phyloP scores from a whole-genome alignment of 2,888 invertebrate genomes.

The Synergus laeviventris region DNA sequence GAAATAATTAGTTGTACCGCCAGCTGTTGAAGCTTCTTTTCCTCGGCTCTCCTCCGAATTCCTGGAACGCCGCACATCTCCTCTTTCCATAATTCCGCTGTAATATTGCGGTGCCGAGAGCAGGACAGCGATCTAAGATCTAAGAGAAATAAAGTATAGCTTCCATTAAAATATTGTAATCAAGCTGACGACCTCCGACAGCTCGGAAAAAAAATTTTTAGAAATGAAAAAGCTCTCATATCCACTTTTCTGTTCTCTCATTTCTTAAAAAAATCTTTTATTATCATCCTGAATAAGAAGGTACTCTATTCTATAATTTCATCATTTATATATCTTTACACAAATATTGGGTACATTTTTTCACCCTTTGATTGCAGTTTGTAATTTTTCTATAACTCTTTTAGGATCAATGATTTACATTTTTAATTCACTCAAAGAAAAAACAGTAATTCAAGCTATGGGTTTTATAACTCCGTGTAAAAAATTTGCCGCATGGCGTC shows the following conservation, averaged over 20 bases:
- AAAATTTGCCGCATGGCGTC: no score
- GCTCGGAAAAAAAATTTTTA: not conserved
- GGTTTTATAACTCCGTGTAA: no score
- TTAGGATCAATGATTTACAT: no score
- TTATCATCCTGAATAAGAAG: not conserved
- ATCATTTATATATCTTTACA: not conserved
- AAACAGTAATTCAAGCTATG: no score
- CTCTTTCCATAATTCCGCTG: not conserved
- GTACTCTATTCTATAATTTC: not conserved
- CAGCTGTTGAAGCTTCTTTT: constrained; percentile 13
- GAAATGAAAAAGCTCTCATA: not conserved
- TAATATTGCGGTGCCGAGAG: constrained; percentile 8
- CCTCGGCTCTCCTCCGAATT: not conserved
- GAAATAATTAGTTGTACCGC: not conserved
- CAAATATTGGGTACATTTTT: no score
- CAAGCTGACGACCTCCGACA: constrained; percentile 22
- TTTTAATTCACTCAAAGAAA: no score
- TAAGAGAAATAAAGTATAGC: constrained; percentile 25
- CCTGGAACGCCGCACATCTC: not conserved
- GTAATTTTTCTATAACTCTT: no score
- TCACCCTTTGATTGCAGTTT: no score
- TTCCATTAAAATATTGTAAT: constrained; percentile 48
- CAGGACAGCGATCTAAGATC: constrained; percentile 25
- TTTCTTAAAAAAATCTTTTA: not conserved
- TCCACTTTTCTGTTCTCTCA: not conserved